phyloP scores from a whole-genome alignment of 2,888 invertebrate genomes.

The Phortica okadai region DNA sequence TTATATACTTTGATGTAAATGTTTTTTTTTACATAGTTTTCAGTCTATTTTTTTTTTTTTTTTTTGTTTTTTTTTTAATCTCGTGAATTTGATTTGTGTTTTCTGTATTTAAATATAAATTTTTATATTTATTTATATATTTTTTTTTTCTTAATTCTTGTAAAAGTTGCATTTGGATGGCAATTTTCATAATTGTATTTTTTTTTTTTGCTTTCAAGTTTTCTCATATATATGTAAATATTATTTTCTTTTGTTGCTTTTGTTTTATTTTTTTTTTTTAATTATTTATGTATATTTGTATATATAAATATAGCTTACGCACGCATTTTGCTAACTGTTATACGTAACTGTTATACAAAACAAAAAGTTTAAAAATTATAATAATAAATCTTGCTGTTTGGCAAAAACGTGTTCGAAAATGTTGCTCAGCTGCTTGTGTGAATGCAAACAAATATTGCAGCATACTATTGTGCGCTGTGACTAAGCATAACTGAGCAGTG shows the following conservation, averaged over 20 bases:
- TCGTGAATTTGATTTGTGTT: not conserved
- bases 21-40: slow-evolving; percentile 15
- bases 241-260: not conserved
- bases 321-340: not conserved
- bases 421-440: no score
- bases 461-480: no score
- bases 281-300: not conserved
- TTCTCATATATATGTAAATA: not conserved
- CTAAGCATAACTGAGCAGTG: no score
- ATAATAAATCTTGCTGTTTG: not conserved
- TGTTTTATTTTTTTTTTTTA: not conserved
- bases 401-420: not conserved
- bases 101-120: not conserved
- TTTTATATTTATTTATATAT: slow-evolving; percentile 26
- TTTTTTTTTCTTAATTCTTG: slow-evolving; percentile 10
- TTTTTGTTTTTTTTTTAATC: not conserved
- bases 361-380: not conserved
- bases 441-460: no score
- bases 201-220: not conserved
- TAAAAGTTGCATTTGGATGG: slow-evolving; percentile 66
- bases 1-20: slow-evolving; percentile 24
- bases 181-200: slow-evolving; percentile 62
- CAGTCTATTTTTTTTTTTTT: slow-evolving; percentile 34
- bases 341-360: slow-evolving; percentile 4
- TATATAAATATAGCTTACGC: slow-evolving; percentile 7